Evolutionary conservation across 2,888 invertebrate genomes (phyloP).

Genomic region (Tupiocoris notatus): DNA sequence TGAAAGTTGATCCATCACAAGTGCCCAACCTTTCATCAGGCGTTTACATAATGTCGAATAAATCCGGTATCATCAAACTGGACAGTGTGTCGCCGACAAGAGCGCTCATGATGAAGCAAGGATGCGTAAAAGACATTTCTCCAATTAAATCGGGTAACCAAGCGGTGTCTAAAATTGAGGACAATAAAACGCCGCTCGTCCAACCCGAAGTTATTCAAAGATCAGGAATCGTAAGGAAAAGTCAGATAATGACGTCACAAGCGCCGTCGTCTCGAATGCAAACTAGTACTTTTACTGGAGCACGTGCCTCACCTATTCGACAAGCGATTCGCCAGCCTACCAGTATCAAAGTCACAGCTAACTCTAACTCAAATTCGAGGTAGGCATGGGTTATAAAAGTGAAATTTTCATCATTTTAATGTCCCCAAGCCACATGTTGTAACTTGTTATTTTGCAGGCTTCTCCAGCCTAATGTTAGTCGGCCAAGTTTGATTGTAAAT

Average conservation of each 20-base stretch:
- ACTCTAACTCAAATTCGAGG: conserved; percentile 43
- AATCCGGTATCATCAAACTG: conserved; percentile 59
- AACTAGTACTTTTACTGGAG: conserved; percentile 2
- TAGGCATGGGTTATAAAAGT: background rate
- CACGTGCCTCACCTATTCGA: background rate
- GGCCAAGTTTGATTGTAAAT: too few species aligned
- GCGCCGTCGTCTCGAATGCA: background rate
- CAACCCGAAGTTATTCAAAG: conserved; percentile 15
- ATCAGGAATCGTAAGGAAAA: conserved; percentile 42
- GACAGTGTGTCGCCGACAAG: conserved; percentile 48
- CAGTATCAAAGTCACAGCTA: conserved; percentile 27
- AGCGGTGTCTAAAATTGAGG: conserved; percentile 14
- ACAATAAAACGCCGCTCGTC: conserved; percentile 20
- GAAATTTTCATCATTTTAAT: too few species aligned
- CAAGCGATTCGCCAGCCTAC: conserved; percentile 1
- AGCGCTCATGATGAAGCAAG: conserved; percentile 46
- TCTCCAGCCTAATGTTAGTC: too few species aligned
- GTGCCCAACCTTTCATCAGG: conserved; percentile 59
- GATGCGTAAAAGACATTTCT: conserved; percentile 39
- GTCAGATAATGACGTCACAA: background rate
- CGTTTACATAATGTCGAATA: conserved; percentile 73
- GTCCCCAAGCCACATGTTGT: too few species aligned
- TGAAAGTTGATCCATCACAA: conserved; percentile 72
- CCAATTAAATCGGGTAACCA: conserved; percentile 9
- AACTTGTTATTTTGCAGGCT: too few species aligned